Base-by-base conservation (phyloP, 2,888 invertebrate genomes). In the Machimus atricapillus region DNA sequence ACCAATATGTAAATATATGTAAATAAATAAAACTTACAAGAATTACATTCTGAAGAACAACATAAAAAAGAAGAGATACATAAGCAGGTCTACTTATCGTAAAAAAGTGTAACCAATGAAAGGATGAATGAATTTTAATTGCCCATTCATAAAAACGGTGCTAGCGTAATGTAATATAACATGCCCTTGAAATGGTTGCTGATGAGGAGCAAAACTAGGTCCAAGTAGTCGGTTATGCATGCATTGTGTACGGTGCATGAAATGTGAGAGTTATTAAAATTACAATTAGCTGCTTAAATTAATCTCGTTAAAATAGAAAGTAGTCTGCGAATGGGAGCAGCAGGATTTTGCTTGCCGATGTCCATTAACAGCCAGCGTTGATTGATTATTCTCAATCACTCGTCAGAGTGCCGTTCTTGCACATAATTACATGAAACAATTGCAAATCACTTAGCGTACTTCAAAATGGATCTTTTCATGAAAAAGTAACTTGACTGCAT, bases 401-500 rank as follows among this genome's bases (percentile, higher is more conserved):
- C 78, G 23, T 12, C 37, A 7, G 43, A 40, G 78, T 78, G 37
- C 78, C 78, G 78, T 78, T 78, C 23, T 78, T 23, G 19, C 14
- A 40, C 78, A 78, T 40, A 78, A 78, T 78, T 43, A 78, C 23
- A 40, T 40, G 37, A 43, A 43, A 78, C 43, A 78, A 23, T 78
- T 40, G 43, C 78, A 78, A 66, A 40, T 78, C 78, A 40, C 37
- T 78, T 78, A 78, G 40, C 27, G 23, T 23, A 27, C 66, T 66
- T 19, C 23, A 66, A 66, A 66, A 81, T 81, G 31, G 46, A 81
- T 81, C n/a, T 81, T 81, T 81, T 81, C 52, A 52, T 40, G 27
- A 78, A 78, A 78, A 78, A 19, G 14, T n/a, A 81, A 52, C 56
- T n/a, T 40, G 37, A 66, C 58, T 83, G 43, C 43, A 43, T 66